Evolutionary conservation across 2,797 vertebrate genomes (phyloP).

Genomic region (Rhabdophis nuchalis): DNA sequence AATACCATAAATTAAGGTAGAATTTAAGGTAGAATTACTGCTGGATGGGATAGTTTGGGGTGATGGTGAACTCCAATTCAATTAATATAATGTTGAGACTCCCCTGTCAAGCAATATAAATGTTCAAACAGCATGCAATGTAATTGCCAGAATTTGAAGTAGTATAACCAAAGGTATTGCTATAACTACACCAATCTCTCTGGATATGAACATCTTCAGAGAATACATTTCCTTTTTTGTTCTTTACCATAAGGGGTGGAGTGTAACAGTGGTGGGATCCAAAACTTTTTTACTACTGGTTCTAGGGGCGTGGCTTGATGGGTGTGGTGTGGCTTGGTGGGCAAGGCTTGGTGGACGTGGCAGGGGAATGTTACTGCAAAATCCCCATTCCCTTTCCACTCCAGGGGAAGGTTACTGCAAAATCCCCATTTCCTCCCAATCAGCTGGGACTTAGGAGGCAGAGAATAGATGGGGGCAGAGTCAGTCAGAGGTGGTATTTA

Average conservation of each 20-base stretch:
- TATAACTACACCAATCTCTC: background rate
- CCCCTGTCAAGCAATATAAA: background rate
- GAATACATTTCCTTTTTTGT: background rate
- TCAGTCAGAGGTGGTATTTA: too few species aligned
- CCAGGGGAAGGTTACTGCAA: too few species aligned
- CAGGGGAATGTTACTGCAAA: too few species aligned
- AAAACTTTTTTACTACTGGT: too few species aligned
- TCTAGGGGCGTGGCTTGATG: too few species aligned
- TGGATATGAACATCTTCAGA: background rate
- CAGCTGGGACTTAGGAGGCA: too few species aligned
- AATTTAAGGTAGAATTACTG: background rate
- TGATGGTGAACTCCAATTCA: background rate
- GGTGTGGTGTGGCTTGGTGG: too few species aligned
- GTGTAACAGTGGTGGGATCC: background rate
- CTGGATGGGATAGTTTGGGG: background rate
- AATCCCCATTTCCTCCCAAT: too few species aligned
- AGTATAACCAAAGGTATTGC: background rate
- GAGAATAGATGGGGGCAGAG: too few species aligned
- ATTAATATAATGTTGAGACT: background rate
- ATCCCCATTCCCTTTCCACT: too few species aligned
- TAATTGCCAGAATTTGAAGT: background rate
- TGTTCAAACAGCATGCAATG: background rate
- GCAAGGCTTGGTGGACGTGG: too few species aligned
- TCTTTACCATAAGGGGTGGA: background rate
- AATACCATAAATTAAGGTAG: background rate